These are phyloP conservation scores for Periparus ater DNA, from an alignment of 2,797 vertebrate species.

Conservation along the genomic window DNA sequence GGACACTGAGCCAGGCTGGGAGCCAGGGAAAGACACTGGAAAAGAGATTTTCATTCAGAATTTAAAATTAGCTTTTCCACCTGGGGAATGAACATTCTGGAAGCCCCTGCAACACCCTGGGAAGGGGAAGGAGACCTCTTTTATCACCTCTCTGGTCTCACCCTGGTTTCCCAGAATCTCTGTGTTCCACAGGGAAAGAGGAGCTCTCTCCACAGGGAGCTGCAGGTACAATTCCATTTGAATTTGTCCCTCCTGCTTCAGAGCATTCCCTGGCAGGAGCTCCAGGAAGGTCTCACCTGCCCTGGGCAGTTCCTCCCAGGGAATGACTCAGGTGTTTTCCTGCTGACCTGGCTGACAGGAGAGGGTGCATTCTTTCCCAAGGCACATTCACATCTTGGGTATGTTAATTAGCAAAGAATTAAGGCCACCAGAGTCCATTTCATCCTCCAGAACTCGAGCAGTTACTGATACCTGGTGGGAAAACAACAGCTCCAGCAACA, in stretches of 20 bases:
- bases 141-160: background rate
- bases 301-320: background rate
- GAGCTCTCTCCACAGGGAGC: background rate
- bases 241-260: background rate
- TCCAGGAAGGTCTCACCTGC: background rate
- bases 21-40: background rate
- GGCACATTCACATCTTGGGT: background rate
- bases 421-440: background rate
- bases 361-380: background rate
- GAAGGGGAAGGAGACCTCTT: background rate
- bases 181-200: rapidly evolving
- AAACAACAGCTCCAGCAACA: background rate
- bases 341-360: background rate
- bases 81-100: background rate
- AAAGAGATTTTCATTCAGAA: background rate
- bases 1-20: background rate
- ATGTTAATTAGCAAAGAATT: background rate
- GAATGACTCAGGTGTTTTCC: background rate
- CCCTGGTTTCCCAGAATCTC: background rate
- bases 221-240: background rate
- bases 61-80: background rate
- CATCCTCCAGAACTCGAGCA: background rate
- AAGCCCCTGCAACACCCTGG: background rate
- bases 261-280: background rate
- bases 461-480: background rate